A percentile compares a stretch with the other conserved stretches of the same genome.
Evolutionary conservation across 2,797 vertebrate species (phyloP).

Genomic region (Scomberomorus guttatus): DNA sequence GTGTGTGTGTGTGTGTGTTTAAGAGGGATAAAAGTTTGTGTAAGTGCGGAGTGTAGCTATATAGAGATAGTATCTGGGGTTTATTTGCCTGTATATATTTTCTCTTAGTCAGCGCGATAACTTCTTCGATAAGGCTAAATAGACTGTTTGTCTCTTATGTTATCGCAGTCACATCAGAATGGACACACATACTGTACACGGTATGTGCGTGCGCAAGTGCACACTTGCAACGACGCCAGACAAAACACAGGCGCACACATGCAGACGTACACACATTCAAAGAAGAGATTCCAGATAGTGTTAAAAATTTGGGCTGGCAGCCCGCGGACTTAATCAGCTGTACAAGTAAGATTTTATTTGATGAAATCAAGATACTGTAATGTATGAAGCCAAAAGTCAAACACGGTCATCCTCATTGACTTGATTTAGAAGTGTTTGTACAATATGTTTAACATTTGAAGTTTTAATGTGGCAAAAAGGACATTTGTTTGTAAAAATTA

Average conservation of each 20-base stretch:
- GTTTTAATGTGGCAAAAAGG: neutral
- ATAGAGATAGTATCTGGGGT: conserved; percentile 67
- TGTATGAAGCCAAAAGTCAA: conserved; percentile 12
- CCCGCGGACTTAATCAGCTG: conserved; percentile 33
- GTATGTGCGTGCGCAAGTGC: neutral
- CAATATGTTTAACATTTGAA: neutral
- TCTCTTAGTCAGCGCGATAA: conserved; percentile 77
- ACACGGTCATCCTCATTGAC: neutral
- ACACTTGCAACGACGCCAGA: conserved; percentile 13
- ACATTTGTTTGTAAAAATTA: neutral
- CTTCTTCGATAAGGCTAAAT: conserved; percentile 68
- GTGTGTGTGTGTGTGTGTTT: neutral
- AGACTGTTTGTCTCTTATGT: conserved; percentile 70
- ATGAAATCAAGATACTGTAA: conserved; percentile 29
- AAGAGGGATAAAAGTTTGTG: conserved; percentile 58
- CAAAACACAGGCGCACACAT: conserved; percentile 18
- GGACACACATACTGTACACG: conserved; percentile 15
- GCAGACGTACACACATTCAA: conserved; percentile 8
- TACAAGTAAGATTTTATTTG: conserved; percentile 6
- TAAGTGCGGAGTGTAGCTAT: conserved; percentile 50
- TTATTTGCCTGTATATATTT: conserved; percentile 74
- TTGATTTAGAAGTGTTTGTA: neutral
- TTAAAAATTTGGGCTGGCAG: conserved; percentile 33
- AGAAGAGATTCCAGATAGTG: conserved; percentile 34
- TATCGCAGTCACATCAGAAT: conserved; percentile 56